Base-by-base conservation (phyloP, 2,888 invertebrate genomes). In the Yponomeuta plumbellus region DNA sequence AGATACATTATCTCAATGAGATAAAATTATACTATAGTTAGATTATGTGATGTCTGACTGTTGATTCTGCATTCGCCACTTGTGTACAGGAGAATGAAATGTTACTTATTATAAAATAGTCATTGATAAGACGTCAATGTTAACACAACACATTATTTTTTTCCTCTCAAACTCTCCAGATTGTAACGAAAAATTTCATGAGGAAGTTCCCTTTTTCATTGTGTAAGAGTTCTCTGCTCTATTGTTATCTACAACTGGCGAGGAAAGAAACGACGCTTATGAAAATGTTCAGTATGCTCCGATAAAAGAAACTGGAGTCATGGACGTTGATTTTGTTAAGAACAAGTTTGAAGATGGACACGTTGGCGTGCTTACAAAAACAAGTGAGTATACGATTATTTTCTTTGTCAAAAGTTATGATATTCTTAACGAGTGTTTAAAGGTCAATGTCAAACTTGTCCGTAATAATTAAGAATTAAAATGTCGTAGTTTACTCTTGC, bases 311-410 rank as follows among this genome's bases (percentile, higher is more conserved):
- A n/a, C 13, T n/a, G 2, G 10, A 59, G 59, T 34, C 64, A 88
- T 88, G 88, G 85, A 88, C 69, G 82, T 83, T 11, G 88, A 88
- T 67, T 86, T 85, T 71, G 62, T 88, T 67, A 84, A 79, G 71
- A 78, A 82, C 67, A 77, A 78, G 61, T 88, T 80, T 67, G 81
- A 84, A 73, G 83, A 88, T 72, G 84, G 85, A 6, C 73, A 77
- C 63, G 79, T 80, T 66, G 88, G 86, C 3, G 81, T 86, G 34
- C 78, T 85, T 63, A 82, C 82, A 1, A 85, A 82, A 67, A 77
- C 79, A 67, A 82, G 88, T 88, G 61, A 85, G 88, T 76, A 1
- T 2, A n/a, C 5, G 11, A 17, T 23, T n/a, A 34, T 26, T 57
- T 64, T 56, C n/a, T 52, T 26, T 66, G n/a, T 21, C 2, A 23